Evolutionary conservation across 2,113 vertebrate genomes (phyloP).

Genomic region (Corythaeola cristata): DNA sequence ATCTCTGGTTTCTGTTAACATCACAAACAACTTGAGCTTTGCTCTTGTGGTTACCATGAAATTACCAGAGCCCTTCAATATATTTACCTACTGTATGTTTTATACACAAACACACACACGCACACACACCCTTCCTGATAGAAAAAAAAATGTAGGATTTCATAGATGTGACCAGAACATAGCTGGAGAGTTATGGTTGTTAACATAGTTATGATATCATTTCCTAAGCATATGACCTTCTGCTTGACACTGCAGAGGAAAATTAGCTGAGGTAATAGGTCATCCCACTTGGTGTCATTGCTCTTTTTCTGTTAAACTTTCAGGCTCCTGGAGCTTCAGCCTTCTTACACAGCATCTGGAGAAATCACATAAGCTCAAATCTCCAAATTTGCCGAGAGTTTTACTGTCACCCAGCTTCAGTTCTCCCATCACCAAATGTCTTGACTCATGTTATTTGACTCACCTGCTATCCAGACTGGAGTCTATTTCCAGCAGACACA

Average conservation of each 20-base stretch:
- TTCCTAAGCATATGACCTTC: not conserved
- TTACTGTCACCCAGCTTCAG: not conserved
- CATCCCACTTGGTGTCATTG: not conserved
- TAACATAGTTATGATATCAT: not conserved
- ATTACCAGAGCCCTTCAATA: slow-evolving; percentile 66
- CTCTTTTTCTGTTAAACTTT: not conserved
- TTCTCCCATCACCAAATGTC: not conserved
- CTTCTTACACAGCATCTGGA: not conserved
- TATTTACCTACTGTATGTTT: slow-evolving; percentile 57
- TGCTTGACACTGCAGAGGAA: not conserved
- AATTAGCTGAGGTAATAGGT: not conserved
- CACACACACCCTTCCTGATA: not conserved
- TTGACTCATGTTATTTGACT: not conserved
- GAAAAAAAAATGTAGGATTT: not conserved
- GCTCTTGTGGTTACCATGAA: slow-evolving; percentile 71
- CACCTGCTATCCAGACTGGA: not conserved
- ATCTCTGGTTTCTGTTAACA: slow-evolving; percentile 77
- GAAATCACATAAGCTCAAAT: not conserved
- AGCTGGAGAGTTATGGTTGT: not conserved
- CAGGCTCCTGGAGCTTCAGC: not conserved
- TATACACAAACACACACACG: not conserved
- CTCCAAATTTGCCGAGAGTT: not conserved
- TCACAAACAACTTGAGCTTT: slow-evolving; percentile 70
- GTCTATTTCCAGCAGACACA: not conserved
- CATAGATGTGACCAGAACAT: slow-evolving; percentile 6